Conservation (phyloP, 2,888 invertebrate genomes). For the Drosophila nr. perissopoda region DNA sequence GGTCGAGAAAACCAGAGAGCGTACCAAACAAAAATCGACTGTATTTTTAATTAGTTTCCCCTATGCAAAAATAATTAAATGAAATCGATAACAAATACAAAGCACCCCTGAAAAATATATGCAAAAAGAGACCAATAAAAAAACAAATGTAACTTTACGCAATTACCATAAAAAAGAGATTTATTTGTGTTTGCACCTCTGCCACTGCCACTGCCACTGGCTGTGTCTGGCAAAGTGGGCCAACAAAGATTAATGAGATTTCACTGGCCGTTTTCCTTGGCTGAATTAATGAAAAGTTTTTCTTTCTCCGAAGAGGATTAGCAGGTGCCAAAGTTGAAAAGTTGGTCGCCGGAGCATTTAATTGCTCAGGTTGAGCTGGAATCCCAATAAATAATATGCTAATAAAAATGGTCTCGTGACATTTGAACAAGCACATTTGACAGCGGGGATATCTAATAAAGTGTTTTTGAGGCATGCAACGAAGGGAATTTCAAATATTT, state of each 20-base stretch:
- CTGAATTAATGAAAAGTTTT: conserved; percentile 35
- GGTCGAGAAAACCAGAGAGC: too few relatives aligned
- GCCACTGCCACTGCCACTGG: neutral
- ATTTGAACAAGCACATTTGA: conserved; percentile 59
- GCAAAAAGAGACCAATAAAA: conserved; percentile 25
- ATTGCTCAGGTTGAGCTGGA: conserved; percentile 50
- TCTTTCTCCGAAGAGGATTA: conserved; percentile 23
- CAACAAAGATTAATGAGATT: conserved; percentile 74
- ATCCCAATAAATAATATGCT: conserved; percentile 71
- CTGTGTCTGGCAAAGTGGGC: conserved; percentile 1
- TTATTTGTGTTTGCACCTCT: conserved; percentile 75
- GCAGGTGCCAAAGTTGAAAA: conserved; percentile 71
- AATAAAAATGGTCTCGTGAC: conserved; percentile 70
- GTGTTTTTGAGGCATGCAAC: conserved; percentile 24
- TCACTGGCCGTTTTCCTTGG: neutral
- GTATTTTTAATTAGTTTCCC: conserved; percentile 48
- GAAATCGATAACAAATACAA: conserved; percentile 65
- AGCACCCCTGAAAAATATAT: conserved; percentile 19
- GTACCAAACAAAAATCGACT: neutral
- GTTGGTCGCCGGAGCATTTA: conserved; percentile 53
- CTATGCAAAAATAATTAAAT: conserved; percentile 68
- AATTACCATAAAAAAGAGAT: conserved; percentile 82
- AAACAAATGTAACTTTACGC: conserved; percentile 60
- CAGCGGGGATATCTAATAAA: conserved; percentile 45
- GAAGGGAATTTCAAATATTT: conserved; percentile 35